Evolutionary conservation across 2,888 invertebrate species (phyloP), one percentile per base, ranked within the genome.

Genomic region (Drosophila kambysellisi): DNA sequence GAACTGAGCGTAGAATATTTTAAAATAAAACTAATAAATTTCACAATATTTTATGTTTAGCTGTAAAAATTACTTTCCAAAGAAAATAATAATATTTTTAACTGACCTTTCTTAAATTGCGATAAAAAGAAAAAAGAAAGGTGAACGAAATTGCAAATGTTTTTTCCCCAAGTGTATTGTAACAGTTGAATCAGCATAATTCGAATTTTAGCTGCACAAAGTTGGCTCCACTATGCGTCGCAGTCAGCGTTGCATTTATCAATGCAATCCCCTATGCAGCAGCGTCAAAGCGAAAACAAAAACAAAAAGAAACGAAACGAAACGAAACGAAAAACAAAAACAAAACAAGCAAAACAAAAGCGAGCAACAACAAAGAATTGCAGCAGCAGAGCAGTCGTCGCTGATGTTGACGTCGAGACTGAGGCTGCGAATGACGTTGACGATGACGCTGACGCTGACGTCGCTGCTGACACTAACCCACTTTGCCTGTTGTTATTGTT

Each of bases 401-500:
- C 4, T n/a, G 59, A 37, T 43, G 50, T 12, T 11, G 52, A 50
- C 43, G 60, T 11, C 29, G 35, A 59, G 46, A 39, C 1, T 32
- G 43, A 48, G 35, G 35, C 25, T 32, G 57, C 43, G 51, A 50
- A 4, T 15, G 59, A 50, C 54, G 60, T 11, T 9, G 48, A 54
- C 37, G 50, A 4, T 41, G 46, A 62, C 74, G 50, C 0, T 39
- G n/a, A 52, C 51, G 68, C 15, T 61, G 56, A 56, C 60, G 68
- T 35, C 57, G 75, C 53, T 57, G 69, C 63, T 81, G 82, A 86
- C 82, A 86, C 74, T 82, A 67, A 86, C 82, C 86, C 81, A 80
- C 59, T 84, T 80, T 74, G 60, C 29, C 48, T 78, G 43, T 8
- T 32, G 33, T 33, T 33, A 15, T 50, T 68, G 41, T 51, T 54